Percentiles rank a stretch among this genome's conserved stretches.
These are phyloP conservation scores for Invenusta paracnida DNA, from an alignment of 2,888 invertebrate species.

Conservation along the genomic window DNA sequence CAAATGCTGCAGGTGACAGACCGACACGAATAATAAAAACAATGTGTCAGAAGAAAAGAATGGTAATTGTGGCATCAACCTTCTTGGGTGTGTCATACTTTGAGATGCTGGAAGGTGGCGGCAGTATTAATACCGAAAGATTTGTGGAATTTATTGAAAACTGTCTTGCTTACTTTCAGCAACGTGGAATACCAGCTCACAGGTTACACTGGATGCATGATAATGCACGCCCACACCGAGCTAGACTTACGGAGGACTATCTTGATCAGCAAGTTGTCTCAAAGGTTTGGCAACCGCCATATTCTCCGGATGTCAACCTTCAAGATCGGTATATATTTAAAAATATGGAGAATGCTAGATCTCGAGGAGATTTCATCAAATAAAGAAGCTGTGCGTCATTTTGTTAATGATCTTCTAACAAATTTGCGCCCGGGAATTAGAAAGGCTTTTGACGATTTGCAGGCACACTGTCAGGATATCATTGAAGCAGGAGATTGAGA, in stretches of 20 bases:
- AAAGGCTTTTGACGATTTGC: neutral
- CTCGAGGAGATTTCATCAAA: neutral
- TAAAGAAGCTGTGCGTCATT: neutral
- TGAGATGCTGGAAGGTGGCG: neutral
- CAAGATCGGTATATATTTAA: constrained; percentile 20
- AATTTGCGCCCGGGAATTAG: neutral
- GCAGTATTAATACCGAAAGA: neutral
- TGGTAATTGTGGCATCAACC: neutral
- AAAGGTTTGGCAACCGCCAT: neutral
- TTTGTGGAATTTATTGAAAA: neutral
- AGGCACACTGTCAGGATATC: neutral
- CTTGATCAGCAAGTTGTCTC: neutral
- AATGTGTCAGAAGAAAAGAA: neutral
- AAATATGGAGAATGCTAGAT: constrained; percentile 2
- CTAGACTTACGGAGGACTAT: neutral
- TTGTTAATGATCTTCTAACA: neutral
- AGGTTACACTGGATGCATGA: constrained; percentile 31
- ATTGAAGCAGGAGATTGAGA: neutral
- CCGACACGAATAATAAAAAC: neutral
- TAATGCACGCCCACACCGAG: constrained; percentile 27
- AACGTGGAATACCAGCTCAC: neutral
- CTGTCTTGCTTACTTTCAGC: neutral
- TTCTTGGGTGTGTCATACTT: neutral
- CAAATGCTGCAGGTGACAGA: neutral
- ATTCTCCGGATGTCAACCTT: constrained; percentile 6